phyloP scores from a whole-genome alignment of 2,888 invertebrate species.

The Pachymerium ferrugineum region DNA sequence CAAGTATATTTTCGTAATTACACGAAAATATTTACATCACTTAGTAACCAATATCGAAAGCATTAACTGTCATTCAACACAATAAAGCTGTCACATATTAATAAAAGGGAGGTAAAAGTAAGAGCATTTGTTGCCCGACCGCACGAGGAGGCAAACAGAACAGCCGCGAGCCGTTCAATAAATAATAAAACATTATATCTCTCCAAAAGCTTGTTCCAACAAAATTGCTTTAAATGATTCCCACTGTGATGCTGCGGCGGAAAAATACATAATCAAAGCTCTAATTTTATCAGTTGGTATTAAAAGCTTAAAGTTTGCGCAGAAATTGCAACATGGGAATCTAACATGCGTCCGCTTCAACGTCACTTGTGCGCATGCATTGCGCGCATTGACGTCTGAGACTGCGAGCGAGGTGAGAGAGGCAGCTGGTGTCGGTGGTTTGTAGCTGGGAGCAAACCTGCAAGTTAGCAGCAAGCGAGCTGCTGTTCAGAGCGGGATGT shows the following conservation, averaged over 20 bases:
- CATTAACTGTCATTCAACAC: background rate
- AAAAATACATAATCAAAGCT: background rate
- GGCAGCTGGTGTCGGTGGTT: conserved; percentile 18
- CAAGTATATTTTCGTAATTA: too few relatives aligned
- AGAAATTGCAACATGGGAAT: background rate
- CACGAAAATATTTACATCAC: background rate
- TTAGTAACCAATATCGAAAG: background rate
- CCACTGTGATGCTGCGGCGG: too few relatives aligned
- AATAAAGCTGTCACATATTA: background rate
- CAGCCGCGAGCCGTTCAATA: background rate
- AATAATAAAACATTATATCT: background rate
- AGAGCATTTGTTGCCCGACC: background rate
- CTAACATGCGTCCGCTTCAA: conserved; percentile 1
- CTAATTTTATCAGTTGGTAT: conserved; percentile 21
- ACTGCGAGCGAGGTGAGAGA: background rate
- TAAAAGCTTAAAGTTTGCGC: conserved; percentile 5
- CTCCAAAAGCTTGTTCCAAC: too few relatives aligned
- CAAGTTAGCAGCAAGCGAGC: conserved; percentile 11
- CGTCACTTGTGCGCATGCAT: conserved; percentile 19
- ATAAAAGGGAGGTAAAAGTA: background rate
- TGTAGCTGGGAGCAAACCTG: background rate
- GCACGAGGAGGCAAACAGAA: conserved; percentile 7
- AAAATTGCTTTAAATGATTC: too few relatives aligned
- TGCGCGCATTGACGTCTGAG: conserved; percentile 21
- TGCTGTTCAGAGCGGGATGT: conserved; percentile 14